Evolutionary conservation across 2,888 invertebrate species (phyloP), one percentile per base, ranked within the genome.

Genomic region (Conomelus anceps): DNA sequence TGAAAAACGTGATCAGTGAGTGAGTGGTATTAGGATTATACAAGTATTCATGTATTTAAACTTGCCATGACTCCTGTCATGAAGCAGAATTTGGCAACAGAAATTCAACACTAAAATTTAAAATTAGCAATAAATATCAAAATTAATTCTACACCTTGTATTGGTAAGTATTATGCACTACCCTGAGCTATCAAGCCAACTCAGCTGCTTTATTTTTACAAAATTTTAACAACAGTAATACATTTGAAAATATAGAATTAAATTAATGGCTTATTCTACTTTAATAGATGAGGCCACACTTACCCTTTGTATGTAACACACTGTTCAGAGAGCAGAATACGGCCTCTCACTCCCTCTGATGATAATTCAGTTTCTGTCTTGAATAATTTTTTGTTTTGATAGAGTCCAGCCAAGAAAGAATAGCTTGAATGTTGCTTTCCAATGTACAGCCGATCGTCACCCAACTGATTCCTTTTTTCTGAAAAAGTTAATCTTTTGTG

Each of bases 371-470:
- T 94, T 91, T 95, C 95, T 7, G 93, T 92, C 20, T 95, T 94
- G 26, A 94, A 91, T 17, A 93, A 93, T 1, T 94, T 92, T 34
- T 93, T 92, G 89, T 95, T 95, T 85, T 94, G 93, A 93, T 97
- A 97, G 23, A 98, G 94, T 6, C 95, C 96, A 89, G 95, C 94
- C 85, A 98, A 93, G 92, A 96, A 95, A 89, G 95, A 94, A 93
- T 96, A 98, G 84, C 96, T 95, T 3, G 94, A 93, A 93, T 98
- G 98, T 22, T 94, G 94, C 0, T 95, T 94, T 0, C 96, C 95
- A 23, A 99, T 95, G 94, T 99, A 99, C 34, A 99, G 94, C n/a
- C 97, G 95, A 93, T 99, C 98, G 93, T 97, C 96, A 0, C 99
- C 99, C 90, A 96, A 95, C 89, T 96, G 94, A 94, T 99, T 99